phyloP scores from a whole-genome alignment of 2,888 invertebrate species.

The Monopis laevigella region DNA sequence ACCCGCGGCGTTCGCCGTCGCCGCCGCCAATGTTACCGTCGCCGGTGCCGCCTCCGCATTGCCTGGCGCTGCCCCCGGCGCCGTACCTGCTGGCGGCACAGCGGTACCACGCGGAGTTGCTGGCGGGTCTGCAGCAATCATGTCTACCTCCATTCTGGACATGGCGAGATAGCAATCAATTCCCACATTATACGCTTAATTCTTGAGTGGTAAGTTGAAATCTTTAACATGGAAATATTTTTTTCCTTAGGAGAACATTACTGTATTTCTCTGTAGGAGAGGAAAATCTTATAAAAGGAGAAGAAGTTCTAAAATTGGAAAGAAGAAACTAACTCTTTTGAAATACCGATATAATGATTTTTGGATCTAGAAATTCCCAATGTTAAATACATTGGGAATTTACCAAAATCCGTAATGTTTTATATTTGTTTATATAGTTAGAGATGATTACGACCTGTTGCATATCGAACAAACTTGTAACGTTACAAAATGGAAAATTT shows the following conservation, averaged over 20 bases:
- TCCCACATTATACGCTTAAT: slow-evolving; percentile 62
- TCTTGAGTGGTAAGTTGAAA: slow-evolving; percentile 56
- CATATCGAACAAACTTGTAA: no score
- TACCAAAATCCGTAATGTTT: no score
- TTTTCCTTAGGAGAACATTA: neutral
- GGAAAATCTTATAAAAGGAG: neutral
- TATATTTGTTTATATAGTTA: no score
- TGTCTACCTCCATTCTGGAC: slow-evolving; percentile 59
- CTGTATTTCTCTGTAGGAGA: neutral
- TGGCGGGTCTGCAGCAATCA: slow-evolving; percentile 56
- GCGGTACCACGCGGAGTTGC: slow-evolving; percentile 33
- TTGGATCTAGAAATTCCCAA: no score
- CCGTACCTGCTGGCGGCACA: slow-evolving; percentile 35
- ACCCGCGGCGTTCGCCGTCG: slow-evolving; percentile 56
- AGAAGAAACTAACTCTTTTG: no score
- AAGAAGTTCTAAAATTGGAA: no score
- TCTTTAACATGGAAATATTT: neutral
- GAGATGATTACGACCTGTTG: no score
- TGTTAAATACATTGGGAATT: no score
- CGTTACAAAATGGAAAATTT: no score
- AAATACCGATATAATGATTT: no score
- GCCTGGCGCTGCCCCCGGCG: slow-evolving; percentile 31
- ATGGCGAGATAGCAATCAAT: slow-evolving; percentile 58
- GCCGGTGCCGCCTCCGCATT: slow-evolving; percentile 21
- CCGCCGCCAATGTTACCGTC: slow-evolving; percentile 26